phyloP scores from a whole-genome alignment of 1,140 invertebrate genomes.

The Listronotus bonariensis region DNA sequence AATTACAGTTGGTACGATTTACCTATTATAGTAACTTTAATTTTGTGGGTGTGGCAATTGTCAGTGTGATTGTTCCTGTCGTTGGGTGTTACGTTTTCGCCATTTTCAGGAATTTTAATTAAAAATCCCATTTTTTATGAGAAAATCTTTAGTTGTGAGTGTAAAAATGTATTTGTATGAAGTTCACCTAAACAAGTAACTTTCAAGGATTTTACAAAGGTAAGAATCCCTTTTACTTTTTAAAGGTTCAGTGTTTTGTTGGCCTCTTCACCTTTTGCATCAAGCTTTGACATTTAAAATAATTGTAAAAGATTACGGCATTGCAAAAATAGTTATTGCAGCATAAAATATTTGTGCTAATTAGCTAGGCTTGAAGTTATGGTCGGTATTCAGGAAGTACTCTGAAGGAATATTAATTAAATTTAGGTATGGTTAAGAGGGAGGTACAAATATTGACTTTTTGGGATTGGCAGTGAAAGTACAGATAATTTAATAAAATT shows the following conservation, averaged over 20 bases:
- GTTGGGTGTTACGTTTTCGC: slow-evolving; percentile 36
- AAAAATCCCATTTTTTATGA: slow-evolving; percentile 15
- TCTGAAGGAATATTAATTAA: background rate
- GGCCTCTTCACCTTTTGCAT: slow-evolving; percentile 34
- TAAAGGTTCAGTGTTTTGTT: slow-evolving; percentile 22
- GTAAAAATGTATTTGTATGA: background rate
- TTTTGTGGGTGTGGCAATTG: slow-evolving; percentile 27
- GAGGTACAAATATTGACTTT: slow-evolving; percentile 35
- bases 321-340: slow-evolving; percentile 26
- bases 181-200: background rate
- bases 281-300: slow-evolving; percentile 33
- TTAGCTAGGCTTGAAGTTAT: background rate
- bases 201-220: background rate
- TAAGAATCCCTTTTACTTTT: background rate
- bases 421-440: background rate
- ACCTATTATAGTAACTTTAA: slow-evolving; percentile 18
- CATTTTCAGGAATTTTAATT: slow-evolving; percentile 15
- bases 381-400: slow-evolving; percentile 12
- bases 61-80: slow-evolving; percentile 4
- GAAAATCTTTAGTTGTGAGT: slow-evolving; percentile 3
- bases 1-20: slow-evolving; percentile 6
- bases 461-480: slow-evolving; percentile 34
- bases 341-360: slow-evolving; percentile 9
- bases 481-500: slow-evolving; percentile 29
- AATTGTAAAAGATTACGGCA: slow-evolving; percentile 18